These are phyloP conservation scores for Chlorospingus semifuscus DNA, from an alignment of 2,797 vertebrate species.

Conservation along the genomic window DNA sequence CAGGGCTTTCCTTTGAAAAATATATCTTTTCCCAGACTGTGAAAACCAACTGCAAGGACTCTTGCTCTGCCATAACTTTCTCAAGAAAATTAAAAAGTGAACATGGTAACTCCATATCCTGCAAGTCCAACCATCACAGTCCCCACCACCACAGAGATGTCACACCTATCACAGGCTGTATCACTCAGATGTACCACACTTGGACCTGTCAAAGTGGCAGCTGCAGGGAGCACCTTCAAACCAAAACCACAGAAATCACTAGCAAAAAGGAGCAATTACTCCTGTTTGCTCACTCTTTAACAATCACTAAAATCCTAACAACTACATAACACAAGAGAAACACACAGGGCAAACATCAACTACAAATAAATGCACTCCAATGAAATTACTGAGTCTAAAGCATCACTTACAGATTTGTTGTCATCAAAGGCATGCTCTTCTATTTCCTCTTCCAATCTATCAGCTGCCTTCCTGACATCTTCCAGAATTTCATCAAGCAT, in stretches of 20 bases:
- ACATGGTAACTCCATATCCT: not conserved
- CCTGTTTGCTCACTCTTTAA: not conserved
- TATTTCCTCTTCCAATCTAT: conserved; percentile 93
- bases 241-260: not conserved
- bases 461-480: conserved; percentile 93
- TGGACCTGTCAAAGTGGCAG: not conserved
- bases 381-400: not conserved
- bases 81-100: not conserved
- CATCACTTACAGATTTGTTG: conserved; percentile 87
- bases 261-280: not conserved
- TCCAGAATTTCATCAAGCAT: conserved; percentile 96
- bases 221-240: not conserved
- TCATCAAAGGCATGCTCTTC: conserved; percentile 96
- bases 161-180: accelerated
- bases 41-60: not conserved
- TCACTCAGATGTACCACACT: not conserved
- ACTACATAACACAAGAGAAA: not conserved
- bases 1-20: not conserved
- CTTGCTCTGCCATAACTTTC: not conserved
- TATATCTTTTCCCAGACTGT: not conserved
- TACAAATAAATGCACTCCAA: not conserved
- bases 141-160: not conserved
- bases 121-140: not conserved
- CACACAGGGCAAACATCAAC: not conserved
- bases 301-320: not conserved